These are phyloP conservation scores for Ictalurus punctatus DNA, from an alignment of 2,113 vertebrate species.

Conservation along the genomic window DNA sequence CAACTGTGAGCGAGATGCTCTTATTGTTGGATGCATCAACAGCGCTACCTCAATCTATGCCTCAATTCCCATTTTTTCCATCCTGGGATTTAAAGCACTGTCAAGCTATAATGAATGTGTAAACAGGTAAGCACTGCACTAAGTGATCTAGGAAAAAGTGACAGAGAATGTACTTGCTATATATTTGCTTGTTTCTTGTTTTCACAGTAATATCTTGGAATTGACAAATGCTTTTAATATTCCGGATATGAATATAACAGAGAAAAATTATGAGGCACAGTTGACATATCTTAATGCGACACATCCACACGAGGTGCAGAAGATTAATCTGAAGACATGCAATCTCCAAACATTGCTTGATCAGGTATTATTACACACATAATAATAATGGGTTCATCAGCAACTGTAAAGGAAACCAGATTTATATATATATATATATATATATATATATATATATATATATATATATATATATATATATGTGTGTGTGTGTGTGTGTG, in stretches of 20 bases:
- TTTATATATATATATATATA: neutral
- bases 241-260: conserved; percentile 74
- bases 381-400: neutral
- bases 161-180: neutral
- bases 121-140: conserved; percentile 68
- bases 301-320: conserved; percentile 58
- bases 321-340: conserved; percentile 72
- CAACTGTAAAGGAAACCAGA: neutral
- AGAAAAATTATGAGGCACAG: conserved; percentile 70
- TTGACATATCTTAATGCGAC: conserved; percentile 68
- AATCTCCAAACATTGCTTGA: conserved; percentile 79
- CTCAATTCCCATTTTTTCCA: conserved; percentile 83
- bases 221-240: conserved; percentile 81
- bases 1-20: conserved; percentile 83
- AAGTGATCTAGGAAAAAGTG: neutral
- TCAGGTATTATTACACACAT: conserved; percentile 71
- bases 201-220: conserved; percentile 79
- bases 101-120: conserved; percentile 72
- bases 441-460: too few species aligned
- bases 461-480: too few species aligned
- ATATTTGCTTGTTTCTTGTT: neutral
- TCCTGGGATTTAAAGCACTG: conserved; percentile 91
- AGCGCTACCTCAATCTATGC: conserved; percentile 88
- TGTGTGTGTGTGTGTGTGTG: too few species aligned
- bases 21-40: conserved; percentile 83